phyloP scores from a whole-genome alignment of 1,140 invertebrate genomes.

The Drosophila leontia region DNA sequence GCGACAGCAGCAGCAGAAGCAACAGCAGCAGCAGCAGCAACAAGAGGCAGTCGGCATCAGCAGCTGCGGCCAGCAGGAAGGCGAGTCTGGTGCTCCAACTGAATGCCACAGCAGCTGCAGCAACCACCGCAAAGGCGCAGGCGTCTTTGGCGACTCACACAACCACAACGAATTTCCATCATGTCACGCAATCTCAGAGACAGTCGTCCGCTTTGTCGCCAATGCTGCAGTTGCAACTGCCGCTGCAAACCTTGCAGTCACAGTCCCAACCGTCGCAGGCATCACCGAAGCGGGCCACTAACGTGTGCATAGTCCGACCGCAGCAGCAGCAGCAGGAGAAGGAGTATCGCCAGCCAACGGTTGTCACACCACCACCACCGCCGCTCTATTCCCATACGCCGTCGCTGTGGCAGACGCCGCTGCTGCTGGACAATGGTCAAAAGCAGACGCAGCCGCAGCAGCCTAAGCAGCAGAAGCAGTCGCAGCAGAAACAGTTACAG shows the following conservation, averaged over 20 bases:
- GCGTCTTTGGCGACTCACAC: slow-evolving; percentile 56
- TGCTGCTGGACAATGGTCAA: slow-evolving; percentile 71
- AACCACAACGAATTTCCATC: slow-evolving; percentile 75
- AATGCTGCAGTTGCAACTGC: slow-evolving; percentile 57
- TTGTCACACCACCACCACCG: slow-evolving; percentile 48
- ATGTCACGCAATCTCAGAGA: slow-evolving; percentile 80
- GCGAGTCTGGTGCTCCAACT: slow-evolving; percentile 52
- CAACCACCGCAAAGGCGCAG: slow-evolving; percentile 67
- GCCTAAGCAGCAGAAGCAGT: slow-evolving; percentile 27
- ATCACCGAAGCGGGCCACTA: slow-evolving; percentile 67
- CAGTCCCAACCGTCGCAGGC: slow-evolving; percentile 68
- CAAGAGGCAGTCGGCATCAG: slow-evolving; percentile 49
- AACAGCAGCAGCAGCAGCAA: slow-evolving; percentile 40
- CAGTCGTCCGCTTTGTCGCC: slow-evolving; percentile 54
- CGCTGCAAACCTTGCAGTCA: slow-evolving; percentile 46
- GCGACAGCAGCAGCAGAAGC: slow-evolving; percentile 54
- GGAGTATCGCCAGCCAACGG: slow-evolving; percentile 44
- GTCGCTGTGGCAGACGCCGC: slow-evolving; percentile 80
- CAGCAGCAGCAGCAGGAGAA: slow-evolving; percentile 72
- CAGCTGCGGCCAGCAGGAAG: slow-evolving; percentile 44
- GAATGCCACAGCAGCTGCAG: slow-evolving; percentile 54
- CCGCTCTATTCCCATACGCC: slow-evolving; percentile 76
- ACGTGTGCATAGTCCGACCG: slow-evolving; percentile 78
- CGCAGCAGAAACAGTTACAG: slow-evolving; percentile 11
- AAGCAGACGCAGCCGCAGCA: slow-evolving; percentile 47